phyloP scores from a whole-genome alignment of 1,140 invertebrate genomes.

The Lepidurus couesii region DNA sequence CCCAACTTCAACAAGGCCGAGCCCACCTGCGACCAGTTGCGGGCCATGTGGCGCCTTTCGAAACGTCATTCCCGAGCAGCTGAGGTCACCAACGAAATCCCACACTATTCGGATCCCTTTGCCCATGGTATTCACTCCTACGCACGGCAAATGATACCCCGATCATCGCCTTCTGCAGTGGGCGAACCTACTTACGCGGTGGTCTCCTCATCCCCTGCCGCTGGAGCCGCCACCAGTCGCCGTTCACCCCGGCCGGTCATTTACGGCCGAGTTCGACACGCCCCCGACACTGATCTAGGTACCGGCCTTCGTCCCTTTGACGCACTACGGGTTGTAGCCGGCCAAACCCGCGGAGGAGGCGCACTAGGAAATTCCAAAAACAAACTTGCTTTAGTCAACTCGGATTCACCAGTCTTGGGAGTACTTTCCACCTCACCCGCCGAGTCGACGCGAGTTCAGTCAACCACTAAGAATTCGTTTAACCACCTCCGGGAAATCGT shows the following conservation, averaged over 20 bases:
- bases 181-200: constrained; percentile 20
- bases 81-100: constrained; percentile 76
- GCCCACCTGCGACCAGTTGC: constrained; percentile 76
- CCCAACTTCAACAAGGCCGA: constrained; percentile 47
- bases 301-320: constrained; percentile 24
- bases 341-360: constrained; percentile 39
- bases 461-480: constrained; percentile 54
- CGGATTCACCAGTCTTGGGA: constrained; percentile 42
- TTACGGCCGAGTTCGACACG: constrained; percentile 28
- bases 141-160: constrained; percentile 34
- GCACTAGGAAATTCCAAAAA: background rate
- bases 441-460: constrained; percentile 36
- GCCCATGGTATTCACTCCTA: constrained; percentile 52
- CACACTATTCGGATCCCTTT: constrained; percentile 70
- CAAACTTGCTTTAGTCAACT: background rate
- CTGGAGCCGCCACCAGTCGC: background rate
- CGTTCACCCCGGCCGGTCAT: constrained; percentile 24
- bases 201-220: constrained; percentile 11
- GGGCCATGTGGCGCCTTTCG: constrained; percentile 86
- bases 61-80: constrained; percentile 78
- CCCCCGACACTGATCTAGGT: background rate
- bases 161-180: constrained; percentile 34
- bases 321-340: constrained; percentile 41
- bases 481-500: constrained; percentile 57
- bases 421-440: constrained; percentile 42